A percentile compares a stretch with the other conserved stretches of the same genome.
Conservation (phyloP, 2,888 invertebrate genomes). For the Galerucella nymphaeae region DNA sequence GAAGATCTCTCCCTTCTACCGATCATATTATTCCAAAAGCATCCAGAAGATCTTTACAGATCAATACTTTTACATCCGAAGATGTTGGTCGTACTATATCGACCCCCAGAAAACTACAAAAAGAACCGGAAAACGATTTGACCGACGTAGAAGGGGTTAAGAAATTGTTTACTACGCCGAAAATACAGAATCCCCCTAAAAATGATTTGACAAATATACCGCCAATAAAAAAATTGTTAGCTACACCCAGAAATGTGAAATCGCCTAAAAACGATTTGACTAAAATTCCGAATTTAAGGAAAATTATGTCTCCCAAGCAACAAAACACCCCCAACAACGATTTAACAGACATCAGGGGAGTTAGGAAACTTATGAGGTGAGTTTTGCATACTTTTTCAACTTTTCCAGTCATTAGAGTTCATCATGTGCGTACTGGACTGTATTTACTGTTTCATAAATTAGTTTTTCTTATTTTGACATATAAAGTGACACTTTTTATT, state of each 20-base stretch:
- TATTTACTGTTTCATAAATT: too few relatives aligned
- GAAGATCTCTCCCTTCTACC: slow-evolving; percentile 11
- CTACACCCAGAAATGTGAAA: slow-evolving; percentile 39
- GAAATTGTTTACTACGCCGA: slow-evolving; percentile 49
- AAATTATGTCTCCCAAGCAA: slow-evolving; percentile 28
- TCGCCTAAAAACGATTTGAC: slow-evolving; percentile 48
- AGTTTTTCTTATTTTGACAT: too few relatives aligned
- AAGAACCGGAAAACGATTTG: slow-evolving; percentile 50
- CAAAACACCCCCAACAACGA: slow-evolving; percentile 45
- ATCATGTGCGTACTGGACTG: too few relatives aligned
- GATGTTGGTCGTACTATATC: background rate
- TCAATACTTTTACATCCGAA: background rate
- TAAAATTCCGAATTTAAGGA: slow-evolving; percentile 38
- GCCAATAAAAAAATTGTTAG: slow-evolving; percentile 51
- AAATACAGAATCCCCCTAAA: slow-evolving; percentile 44
- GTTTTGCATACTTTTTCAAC: slow-evolving; percentile 46
- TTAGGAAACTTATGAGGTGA: slow-evolving; percentile 49
- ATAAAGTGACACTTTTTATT: too few relatives aligned
- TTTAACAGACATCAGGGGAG: slow-evolving; percentile 41
- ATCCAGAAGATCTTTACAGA: background rate
- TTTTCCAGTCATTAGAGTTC: slow-evolving; percentile 30
- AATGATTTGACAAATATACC: slow-evolving; percentile 48
- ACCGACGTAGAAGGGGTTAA: slow-evolving; percentile 49
- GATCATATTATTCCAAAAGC: background rate
- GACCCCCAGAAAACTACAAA: slow-evolving; percentile 43